These are phyloP conservation scores for Pao palembangensis DNA, from an alignment of 2,113 vertebrate species.

Conservation along the genomic window DNA sequence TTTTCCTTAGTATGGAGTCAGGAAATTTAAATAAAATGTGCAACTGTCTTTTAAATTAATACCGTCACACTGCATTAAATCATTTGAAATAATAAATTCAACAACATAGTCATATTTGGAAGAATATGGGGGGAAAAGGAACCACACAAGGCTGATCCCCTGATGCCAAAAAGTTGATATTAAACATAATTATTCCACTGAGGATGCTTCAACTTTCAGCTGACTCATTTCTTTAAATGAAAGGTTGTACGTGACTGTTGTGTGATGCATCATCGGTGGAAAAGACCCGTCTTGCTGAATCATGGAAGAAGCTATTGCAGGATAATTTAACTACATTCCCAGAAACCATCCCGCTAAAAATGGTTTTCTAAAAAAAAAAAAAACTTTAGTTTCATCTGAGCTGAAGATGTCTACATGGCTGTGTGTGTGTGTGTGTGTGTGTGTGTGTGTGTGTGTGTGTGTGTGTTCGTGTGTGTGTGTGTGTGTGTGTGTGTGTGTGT, in stretches of 20 bases:
- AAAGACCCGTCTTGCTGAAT: constrained; percentile 15
- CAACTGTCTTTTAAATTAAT: no score
- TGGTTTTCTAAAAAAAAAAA: constrained; percentile 20
- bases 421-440: background rate
- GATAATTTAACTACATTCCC: constrained; percentile 1
- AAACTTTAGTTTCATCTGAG: background rate
- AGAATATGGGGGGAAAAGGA: no score
- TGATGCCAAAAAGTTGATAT: no score
- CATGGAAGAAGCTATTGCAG: constrained; percentile 28
- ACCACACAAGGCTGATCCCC: no score
- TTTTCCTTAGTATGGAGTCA: no score
- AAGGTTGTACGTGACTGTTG: constrained; percentile 9
- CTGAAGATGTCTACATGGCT: no score
- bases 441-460: background rate
- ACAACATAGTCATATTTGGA: no score
- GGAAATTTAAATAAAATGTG: no score
- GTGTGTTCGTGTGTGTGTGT: background rate
- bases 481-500: background rate
- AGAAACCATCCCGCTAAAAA: constrained; percentile 11
- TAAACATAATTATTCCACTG: no score
- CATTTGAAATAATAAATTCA: no score
- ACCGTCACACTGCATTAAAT: no score
- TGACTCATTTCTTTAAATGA: constrained; percentile 23
- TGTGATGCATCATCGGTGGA: constrained; percentile 21
- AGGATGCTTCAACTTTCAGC: background rate